Evolutionary conservation across 2,888 invertebrate species (phyloP).

Genomic region (Glomeris marginata): DNA sequence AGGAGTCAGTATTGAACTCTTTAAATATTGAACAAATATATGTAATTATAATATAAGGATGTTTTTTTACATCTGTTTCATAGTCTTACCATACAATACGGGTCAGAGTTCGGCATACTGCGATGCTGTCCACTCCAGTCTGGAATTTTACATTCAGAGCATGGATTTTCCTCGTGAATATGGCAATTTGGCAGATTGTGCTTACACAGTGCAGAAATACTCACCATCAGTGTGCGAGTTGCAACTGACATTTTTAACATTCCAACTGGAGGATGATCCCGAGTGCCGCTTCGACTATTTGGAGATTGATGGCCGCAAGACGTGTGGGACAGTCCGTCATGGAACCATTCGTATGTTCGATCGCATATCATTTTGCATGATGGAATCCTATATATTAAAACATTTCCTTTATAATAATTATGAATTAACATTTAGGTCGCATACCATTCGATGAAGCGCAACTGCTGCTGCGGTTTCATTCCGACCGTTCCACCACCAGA

Average conservation of each 20-base stretch:
- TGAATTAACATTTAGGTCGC: constrained; percentile 15
- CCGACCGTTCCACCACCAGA: constrained; percentile 15
- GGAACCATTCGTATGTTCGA: constrained; percentile 17
- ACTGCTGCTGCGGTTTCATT: constrained; percentile 16
- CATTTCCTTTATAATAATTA: no score
- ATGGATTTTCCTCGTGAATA: constrained; percentile 10
- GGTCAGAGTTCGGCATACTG: constrained; percentile 13
- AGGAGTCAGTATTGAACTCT: constrained; percentile 1
- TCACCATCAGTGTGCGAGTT: constrained; percentile 15
- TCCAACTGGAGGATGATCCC: constrained; percentile 17
- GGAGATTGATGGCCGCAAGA: constrained; percentile 17
- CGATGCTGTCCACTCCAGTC: constrained; percentile 11
- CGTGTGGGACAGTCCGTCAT: constrained; percentile 17
- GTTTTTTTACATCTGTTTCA: background rate
- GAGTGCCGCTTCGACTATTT: constrained; percentile 18
- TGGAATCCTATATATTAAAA: no score
- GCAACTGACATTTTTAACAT: constrained; percentile 17
- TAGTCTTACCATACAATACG: constrained; percentile 4
- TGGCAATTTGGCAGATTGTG: constrained; percentile 16
- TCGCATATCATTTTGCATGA: constrained; percentile 7
- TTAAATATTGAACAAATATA: background rate
- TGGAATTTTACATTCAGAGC: constrained; percentile 14
- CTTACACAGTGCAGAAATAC: constrained; percentile 15
- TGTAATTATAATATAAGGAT: background rate
- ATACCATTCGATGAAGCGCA: constrained; percentile 17